Conservation (phyloP, 2,113 vertebrate genomes). For the Bagarius yarrelli region DNA sequence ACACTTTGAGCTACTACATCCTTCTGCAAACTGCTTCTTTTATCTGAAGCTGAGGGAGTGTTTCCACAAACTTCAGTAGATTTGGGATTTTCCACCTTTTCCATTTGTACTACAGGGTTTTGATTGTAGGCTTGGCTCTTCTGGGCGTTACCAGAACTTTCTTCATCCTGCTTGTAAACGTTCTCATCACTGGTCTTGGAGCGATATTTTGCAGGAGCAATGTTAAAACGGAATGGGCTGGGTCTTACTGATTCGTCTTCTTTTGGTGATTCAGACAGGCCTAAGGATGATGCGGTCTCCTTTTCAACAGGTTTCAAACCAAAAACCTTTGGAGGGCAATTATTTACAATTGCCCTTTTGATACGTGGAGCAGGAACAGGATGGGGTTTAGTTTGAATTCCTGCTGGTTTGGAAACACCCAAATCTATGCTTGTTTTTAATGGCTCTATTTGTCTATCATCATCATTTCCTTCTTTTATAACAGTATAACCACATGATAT, state of each 20-base stretch:
- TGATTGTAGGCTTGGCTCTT: conserved; percentile 6
- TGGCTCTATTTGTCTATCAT: conserved; percentile 3
- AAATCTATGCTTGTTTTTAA: not conserved
- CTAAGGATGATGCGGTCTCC: conserved; percentile 4
- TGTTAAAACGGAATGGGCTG: conserved; percentile 65
- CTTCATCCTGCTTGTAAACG: conserved; percentile 39
- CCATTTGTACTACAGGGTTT: not conserved
- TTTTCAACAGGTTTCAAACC: not conserved
- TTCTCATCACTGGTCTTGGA: conserved; percentile 47
- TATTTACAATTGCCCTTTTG: conserved; percentile 12
- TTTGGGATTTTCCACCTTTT: conserved; percentile 26
- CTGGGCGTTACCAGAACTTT: conserved; percentile 53
- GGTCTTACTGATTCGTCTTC: conserved; percentile 54
- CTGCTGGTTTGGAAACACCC: conserved; percentile 1
- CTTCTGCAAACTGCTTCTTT: conserved; percentile 25
- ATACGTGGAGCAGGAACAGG: conserved; percentile 31
- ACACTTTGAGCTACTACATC: conserved; percentile 17
- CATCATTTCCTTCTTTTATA: not conserved
- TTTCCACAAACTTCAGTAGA: conserved; percentile 18
- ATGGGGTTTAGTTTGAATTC: not conserved
- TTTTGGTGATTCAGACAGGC: conserved; percentile 10
- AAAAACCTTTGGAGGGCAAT: not conserved
- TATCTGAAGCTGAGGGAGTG: conserved; percentile 5
- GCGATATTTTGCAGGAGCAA: conserved; percentile 70
- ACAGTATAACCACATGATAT: not conserved